Evolutionary conservation across 2,113 vertebrate genomes (phyloP), one percentile per base, ranked within the genome.

Genomic region (Hemiprocne comata): DNA sequence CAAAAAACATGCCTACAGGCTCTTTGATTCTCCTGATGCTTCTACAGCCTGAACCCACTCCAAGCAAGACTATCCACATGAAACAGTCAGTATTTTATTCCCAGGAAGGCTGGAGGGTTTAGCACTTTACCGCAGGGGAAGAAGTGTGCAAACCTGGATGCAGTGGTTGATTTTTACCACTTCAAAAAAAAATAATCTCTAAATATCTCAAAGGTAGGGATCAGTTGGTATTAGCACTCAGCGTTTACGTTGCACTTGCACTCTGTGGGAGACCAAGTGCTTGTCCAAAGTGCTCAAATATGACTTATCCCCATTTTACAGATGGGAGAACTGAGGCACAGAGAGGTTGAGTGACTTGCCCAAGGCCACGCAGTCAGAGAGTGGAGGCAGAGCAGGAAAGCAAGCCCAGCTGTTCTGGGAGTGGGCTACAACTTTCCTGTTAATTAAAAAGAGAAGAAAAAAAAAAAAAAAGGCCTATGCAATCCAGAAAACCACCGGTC

Each of bases 241-340:
- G 82, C 61, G 23, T 93, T 75, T 73, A 71, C 4, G 3, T 21
- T 74, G 93, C 95, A 79, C 93, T 94, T n/a, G 89, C 50, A 42
- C 79, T 44, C 79, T 66, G 38, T 6, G 75, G 60, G 74, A 5
- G 44, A 89, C 78, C 73, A 66, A 94, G 71, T 33, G 94, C 87
- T 92, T 60, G 53, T 75, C 66, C 88, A 82, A 96, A 96, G 95
- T 95, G 93, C 93, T 94, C 57, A 48, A 11, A 88, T 93, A 97
- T 90, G 90, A 95, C 92, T 97, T 94, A 85, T 94, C 92, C 93
- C 96, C 92, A 94, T 95, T 97, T 97, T 95, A 95, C 91, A 94
- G 93, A 93, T 89, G 94, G 96, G 95, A 96, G 94, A 96, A 92
- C 95, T 95, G 95, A 95, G 96, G 94, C 91, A 95, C 83, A 94